Evolutionary conservation across 1,140 invertebrate genomes (phyloP).

Genomic region (Gryon sp.): DNA sequence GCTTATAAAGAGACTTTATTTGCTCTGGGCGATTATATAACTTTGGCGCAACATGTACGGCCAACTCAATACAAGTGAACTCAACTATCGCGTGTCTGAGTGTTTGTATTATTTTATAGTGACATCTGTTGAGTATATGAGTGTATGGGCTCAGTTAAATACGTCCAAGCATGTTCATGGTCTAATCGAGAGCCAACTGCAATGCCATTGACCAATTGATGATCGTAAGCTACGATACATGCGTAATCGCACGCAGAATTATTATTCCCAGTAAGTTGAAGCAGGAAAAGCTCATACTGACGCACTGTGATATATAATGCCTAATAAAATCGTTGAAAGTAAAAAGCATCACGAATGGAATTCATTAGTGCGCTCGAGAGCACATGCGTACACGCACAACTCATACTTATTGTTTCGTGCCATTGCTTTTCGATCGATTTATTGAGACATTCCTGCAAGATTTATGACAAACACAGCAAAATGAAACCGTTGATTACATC

Average conservation of each 20-base stretch:
- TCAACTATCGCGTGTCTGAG: slow-evolving; percentile 66
- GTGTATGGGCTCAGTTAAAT: slow-evolving; percentile 54
- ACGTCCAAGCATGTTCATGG: slow-evolving; percentile 33
- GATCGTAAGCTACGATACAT: slow-evolving; percentile 51
- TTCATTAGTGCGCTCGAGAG: slow-evolving; percentile 10
- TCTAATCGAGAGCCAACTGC: slow-evolving; percentile 60
- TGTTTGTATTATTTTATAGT: slow-evolving; percentile 74
- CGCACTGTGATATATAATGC: slow-evolving; percentile 32
- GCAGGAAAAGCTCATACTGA: slow-evolving; percentile 46
- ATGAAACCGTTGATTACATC: too few species aligned
- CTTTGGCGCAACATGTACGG: slow-evolving; percentile 68
- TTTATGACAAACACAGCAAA: slow-evolving; percentile 7
- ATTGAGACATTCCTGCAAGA: slow-evolving; percentile 8
- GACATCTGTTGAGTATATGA: slow-evolving; percentile 71
- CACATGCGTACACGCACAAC: slow-evolving; percentile 16
- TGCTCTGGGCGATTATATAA: neutral
- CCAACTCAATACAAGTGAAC: slow-evolving; percentile 69
- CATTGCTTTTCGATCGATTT: slow-evolving; percentile 26
- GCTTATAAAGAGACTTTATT: neutral
- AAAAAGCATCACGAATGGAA: slow-evolving; percentile 34
- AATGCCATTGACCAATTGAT: slow-evolving; percentile 65
- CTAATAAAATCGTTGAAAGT: slow-evolving; percentile 47
- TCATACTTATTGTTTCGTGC: slow-evolving; percentile 33
- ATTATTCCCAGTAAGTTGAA: slow-evolving; percentile 51
- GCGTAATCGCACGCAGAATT: slow-evolving; percentile 59